These are phyloP conservation scores for Tenthredo mesomela DNA, from an alignment of 2,888 invertebrate genomes.

Conservation along the genomic window DNA sequence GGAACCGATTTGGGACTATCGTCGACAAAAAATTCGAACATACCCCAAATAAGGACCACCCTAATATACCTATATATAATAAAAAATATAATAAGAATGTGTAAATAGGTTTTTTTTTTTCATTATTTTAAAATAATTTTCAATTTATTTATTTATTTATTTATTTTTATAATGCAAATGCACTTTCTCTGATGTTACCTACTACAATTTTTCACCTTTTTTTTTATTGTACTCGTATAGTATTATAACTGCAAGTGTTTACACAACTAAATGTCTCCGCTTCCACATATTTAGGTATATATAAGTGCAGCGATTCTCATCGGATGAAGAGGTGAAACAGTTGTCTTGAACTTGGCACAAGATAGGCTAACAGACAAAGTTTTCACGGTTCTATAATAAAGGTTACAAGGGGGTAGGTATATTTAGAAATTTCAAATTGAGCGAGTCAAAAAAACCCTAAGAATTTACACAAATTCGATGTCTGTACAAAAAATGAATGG, in stretches of 20 bases:
- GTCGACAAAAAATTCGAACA: too few species aligned
- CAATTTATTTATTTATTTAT: background rate
- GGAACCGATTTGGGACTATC: too few species aligned
- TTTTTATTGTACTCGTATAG: background rate
- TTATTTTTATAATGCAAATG: background rate
- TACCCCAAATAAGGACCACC: too few species aligned
- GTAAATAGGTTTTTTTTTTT: too few species aligned
- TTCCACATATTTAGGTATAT: too few species aligned
- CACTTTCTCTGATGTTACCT: background rate
- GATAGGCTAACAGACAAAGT: background rate
- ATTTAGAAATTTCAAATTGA: background rate
- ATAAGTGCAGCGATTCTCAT: background rate
- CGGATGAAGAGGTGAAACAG: background rate
- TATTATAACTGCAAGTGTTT: conserved; percentile 51
- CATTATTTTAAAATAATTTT: background rate
- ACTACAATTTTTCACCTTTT: conserved; percentile 4
- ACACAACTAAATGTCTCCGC: conserved; percentile 60
- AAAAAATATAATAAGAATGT: background rate
- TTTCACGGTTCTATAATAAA: background rate
- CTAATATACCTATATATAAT: background rate
- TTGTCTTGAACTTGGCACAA: background rate
- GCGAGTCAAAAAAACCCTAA: background rate
- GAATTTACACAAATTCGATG: background rate
- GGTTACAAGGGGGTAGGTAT: background rate
- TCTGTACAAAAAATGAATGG: conserved; percentile 7